These are phyloP conservation scores for Spheniscus humboldti DNA, from an alignment of 2,797 vertebrate species.

Conservation along the genomic window DNA sequence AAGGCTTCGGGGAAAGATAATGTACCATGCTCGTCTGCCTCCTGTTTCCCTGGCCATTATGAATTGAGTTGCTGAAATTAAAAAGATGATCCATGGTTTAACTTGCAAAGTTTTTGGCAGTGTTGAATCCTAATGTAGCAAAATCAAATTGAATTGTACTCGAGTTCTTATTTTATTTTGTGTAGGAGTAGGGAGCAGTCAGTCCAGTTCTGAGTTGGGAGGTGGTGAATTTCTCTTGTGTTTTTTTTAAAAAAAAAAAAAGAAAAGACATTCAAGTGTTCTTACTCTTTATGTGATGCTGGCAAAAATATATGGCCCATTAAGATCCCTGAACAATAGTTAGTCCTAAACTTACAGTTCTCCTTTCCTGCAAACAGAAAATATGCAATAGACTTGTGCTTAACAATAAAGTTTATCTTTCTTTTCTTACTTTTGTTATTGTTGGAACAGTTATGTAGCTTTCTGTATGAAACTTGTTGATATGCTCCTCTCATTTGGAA, in stretches of 20 bases:
- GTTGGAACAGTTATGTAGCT: slow-evolving; percentile 82
- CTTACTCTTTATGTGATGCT: neutral
- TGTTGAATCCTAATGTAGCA: neutral
- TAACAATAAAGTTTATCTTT: neutral
- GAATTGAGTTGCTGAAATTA: neutral
- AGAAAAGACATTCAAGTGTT: neutral
- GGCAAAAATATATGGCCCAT: neutral
- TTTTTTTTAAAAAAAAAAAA: too few relatives aligned
- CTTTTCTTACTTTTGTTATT: neutral
- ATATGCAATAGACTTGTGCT: neutral
- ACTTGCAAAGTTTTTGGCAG: neutral
- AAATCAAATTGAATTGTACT: neutral
- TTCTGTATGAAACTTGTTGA: slow-evolving; percentile 97
- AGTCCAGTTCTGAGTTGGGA: neutral
- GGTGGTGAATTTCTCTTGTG: neutral
- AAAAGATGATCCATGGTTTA: neutral
- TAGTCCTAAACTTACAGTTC: neutral
- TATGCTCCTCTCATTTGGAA: slow-evolving; percentile 87
- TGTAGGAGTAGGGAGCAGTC: neutral
- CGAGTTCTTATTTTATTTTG: neutral
- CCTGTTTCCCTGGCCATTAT: neutral
- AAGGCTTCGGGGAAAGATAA: neutral
- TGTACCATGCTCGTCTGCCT: neutral
- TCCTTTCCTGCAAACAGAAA: neutral
- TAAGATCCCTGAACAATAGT: neutral